Evolutionary conservation across 2,888 invertebrate genomes (phyloP), one percentile per base, ranked within the genome.

Genomic region (Congeria kusceri): DNA sequence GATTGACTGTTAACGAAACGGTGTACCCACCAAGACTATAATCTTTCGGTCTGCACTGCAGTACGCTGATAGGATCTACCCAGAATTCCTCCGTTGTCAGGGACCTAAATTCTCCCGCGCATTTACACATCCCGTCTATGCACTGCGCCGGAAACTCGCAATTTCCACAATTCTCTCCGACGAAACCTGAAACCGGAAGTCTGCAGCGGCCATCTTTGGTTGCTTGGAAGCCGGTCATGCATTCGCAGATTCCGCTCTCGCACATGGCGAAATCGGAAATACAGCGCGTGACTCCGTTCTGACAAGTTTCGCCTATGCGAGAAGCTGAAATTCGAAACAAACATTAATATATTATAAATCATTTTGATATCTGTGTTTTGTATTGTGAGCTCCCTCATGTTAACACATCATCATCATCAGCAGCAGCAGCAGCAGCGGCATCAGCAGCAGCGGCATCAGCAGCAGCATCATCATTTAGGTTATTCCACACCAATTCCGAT

Each of bases 151-250:
- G 87, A 79, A 85, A 86, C 66, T 84, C 84, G 69, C 87, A 87
- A 20, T 53, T 20, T 32, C 49, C 47, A 73, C 87, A 87, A 32
- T n/a, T 18, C 69, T 86, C 87, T 13, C 86, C 87, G 13, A 85
- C 73, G 23, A 85, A 86, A 29, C 80, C 80, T 9, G 77, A 75
- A 11, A 75, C 83, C 44, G 84, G 85, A 29, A 84, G 71, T 65
- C 85, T 85, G 69, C 88, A 88, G 3, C 88, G 77, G 15, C 88
- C 86, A 65, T 86, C 86, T 49, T 72, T 71, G 11, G 88, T 82
- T 9, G 81, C 69, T 15, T 73, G 58, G 61, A 86, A 88, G 15
- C 83, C 81, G 0, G 72, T 61, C 1, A 80, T 3, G 32, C 88
- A 88, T 3, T 39, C 25, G 57, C 88, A 88, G 1, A 70, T 74